Base-by-base conservation (phyloP, 1,140 invertebrate genomes). In the Lutraria rhynchaena region DNA sequence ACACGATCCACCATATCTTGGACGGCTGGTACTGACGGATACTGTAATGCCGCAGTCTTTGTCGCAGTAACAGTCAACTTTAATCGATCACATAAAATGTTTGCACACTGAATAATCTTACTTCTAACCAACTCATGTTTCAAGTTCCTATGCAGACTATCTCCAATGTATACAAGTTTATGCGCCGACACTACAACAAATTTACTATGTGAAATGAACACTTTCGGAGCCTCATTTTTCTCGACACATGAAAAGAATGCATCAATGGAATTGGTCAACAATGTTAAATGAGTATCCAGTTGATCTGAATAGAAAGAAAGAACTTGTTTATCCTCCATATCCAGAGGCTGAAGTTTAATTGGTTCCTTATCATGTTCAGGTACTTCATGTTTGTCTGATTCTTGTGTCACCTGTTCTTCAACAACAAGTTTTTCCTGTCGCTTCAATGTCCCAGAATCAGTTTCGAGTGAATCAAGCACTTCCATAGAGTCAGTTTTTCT, bases 1-100 rank as follows among this genome's bases (percentile, higher is more conserved):
- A 98, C 95, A 15, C 96, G 95, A 90, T 98, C 96, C 0, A 98
- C 96, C 97, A 99, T 99, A 83, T 97, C 96, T 85, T 97, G 96
- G 0, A 98, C 96, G 0, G 97, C 96, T 24, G 94, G 94, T 0
- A 97, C 96, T 87, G 96, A 96, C 0, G 97, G 97, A 90, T 98
- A 98, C 91, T 97, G 96, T 51, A 96, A 94, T 2, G 97, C 97
- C 1, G 97, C 97, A 83, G 95, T 95, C 92, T 98, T 98, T 0
- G 97, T 98, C 88, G 97, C 96, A 15, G 94, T 94, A 0, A 98
- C 97, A 7, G 96, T 96, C 22, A 95, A 94, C 41, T 96, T 96
- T 0, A 98, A 92, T 4, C 95, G 95, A 85, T 97, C 96, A 76
- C 96, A 97, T 24, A 99, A 91, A 0, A 95, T 94, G 90, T 98